Base-by-base conservation (phyloP, 2,888 invertebrate species). In the Acanthacorydalis orientalis region DNA sequence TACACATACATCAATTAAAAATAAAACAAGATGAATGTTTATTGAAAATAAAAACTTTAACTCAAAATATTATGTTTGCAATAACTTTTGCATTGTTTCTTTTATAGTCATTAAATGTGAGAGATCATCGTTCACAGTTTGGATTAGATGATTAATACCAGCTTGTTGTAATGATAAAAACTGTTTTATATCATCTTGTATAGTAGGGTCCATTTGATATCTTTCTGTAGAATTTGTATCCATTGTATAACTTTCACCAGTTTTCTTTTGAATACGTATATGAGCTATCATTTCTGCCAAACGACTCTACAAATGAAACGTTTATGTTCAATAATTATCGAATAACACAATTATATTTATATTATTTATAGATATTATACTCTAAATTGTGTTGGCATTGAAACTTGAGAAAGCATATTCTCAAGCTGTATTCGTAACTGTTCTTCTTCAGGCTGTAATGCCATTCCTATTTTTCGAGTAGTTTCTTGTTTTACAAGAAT, bases 321-420 rank as follows among this genome's bases (percentile, higher is more conserved):
- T 40, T 3, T 46, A 12, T 16, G 31, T 4, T 31, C 42, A 12
- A 15, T 43, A 11, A 43, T 50, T 50, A n/a, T 33, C 41, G 7
- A n/a, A 35, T 8, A 9, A 11, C 9, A 35, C 12, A 35, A 35
- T 9, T 12, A n/a, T 31, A 47, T 40, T 7, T n/a, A n/a, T n/a
- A 23, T 15, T 14, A 40, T 11, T 45, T 46, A 50, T 23, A 33
- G 43, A 43, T 14, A 37, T 64, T 66, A 68, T 61, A 86, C 88
- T 67, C 91, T 92, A 60, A 89, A 90, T 55, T 95, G 87, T 38
- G 91, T 89, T 32, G 95, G 93, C 11, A 88, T 84, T 56, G 89
- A 87, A 14, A 96, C 76, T 58, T 92, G 84, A 0, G 84, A 77
- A 50, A 89, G 82, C 60, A 95, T 77, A 47, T 83, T 80, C 65